Evolutionary conservation across 2,888 invertebrate genomes (phyloP).

Genomic region (Metacarcinus magister): DNA sequence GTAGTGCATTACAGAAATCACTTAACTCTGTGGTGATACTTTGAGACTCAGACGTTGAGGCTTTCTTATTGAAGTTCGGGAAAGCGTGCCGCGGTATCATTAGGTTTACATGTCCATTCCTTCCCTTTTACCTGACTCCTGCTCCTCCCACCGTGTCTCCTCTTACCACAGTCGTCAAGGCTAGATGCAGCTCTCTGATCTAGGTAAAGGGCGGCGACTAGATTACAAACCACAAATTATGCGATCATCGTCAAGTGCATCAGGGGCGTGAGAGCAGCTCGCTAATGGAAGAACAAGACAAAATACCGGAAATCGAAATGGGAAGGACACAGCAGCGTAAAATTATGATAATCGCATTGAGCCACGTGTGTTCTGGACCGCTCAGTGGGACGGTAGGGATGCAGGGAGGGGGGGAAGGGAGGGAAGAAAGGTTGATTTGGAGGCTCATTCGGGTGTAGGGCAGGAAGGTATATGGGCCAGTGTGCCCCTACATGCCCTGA

Average conservation of each 20-base stretch:
- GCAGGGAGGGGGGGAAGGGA: background rate
- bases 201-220: background rate
- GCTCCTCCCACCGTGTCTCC: background rate
- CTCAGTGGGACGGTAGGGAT: background rate
- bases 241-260: background rate
- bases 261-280: background rate
- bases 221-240: background rate
- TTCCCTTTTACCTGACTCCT: background rate
- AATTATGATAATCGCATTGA: background rate
- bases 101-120: background rate
- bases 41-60: background rate
- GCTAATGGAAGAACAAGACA: background rate
- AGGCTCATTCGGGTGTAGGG: slow-evolving; percentile 3
- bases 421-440: slow-evolving; percentile 4
- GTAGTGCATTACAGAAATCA: background rate
- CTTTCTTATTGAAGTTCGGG: background rate
- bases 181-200: background rate
- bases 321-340: background rate
- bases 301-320: slow-evolving; percentile 7
- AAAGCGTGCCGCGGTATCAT: background rate
- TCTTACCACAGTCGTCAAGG: background rate
- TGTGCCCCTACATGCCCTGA: slow-evolving; percentile 15
- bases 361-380: slow-evolving; percentile 29
- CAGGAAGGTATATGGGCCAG: slow-evolving; percentile 53
- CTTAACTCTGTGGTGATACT: background rate